Evolutionary conservation across 2,113 vertebrate genomes (phyloP).

Genomic region (Silurus meridionalis): DNA sequence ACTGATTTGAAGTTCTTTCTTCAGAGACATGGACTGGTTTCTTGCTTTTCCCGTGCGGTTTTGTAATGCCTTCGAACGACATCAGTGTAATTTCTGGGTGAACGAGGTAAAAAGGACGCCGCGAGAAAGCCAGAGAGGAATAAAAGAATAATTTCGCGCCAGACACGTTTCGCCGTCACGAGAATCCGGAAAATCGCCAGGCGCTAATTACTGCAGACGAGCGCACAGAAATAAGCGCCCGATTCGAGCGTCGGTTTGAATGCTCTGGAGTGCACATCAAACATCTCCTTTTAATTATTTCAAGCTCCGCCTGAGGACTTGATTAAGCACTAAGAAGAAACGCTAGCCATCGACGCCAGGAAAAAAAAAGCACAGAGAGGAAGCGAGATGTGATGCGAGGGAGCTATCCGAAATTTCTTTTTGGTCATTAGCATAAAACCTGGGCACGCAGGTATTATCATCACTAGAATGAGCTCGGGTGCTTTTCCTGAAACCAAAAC

Average conservation of each 20-base stretch:
- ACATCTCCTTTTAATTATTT: conserved; percentile 68
- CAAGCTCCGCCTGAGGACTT: conserved; percentile 66
- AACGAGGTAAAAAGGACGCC: neutral
- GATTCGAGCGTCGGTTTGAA: conserved; percentile 8
- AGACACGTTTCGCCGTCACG: neutral
- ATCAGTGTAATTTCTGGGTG: no score
- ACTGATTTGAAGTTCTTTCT: neutral
- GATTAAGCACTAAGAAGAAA: conserved; percentile 60
- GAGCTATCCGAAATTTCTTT: neutral
- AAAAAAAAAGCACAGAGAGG: neutral
- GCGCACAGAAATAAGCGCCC: neutral
- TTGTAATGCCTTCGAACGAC: conserved; percentile 16
- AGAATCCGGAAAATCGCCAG: neutral
- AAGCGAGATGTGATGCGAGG: conserved; percentile 5
- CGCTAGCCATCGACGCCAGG: conserved; percentile 38
- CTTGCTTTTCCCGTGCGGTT: neutral
- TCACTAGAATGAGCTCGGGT: neutral
- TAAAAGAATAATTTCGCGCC: conserved; percentile 36
- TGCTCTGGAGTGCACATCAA: conserved; percentile 45
- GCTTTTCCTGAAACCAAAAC: neutral
- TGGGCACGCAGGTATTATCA: neutral
- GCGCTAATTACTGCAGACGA: neutral
- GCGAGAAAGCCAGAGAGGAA: neutral
- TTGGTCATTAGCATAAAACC: neutral
- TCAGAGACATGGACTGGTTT: neutral